phyloP scores from a whole-genome alignment of 2,797 vertebrate species.

The Lagocephalus sceleratus region DNA sequence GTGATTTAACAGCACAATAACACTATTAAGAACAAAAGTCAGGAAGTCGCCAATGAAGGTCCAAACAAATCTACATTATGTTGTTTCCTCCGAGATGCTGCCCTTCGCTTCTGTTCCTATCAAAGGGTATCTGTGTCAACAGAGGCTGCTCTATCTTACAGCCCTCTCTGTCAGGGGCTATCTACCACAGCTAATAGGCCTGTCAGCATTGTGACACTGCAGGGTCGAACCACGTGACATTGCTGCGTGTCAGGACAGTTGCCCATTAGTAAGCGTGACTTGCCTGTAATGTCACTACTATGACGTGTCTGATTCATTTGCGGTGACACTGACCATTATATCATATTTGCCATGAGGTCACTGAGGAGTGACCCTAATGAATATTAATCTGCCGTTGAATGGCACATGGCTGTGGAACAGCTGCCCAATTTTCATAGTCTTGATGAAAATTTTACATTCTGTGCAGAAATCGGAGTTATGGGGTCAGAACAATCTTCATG shows the following conservation, averaged over 20 bases:
- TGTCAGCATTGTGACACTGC: conserved; percentile 56
- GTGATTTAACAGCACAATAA: neutral
- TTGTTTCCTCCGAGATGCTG: conserved; percentile 6
- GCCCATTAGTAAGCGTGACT: conserved; percentile 56
- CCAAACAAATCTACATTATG: conserved; percentile 6
- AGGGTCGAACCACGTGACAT: conserved; percentile 50
- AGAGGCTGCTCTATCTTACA: conserved; percentile 6
- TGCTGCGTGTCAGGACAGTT: conserved; percentile 50
- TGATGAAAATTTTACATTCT: conserved; percentile 13
- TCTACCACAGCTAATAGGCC: conserved; percentile 60
- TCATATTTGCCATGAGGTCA: conserved; percentile 58
- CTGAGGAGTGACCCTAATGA: conserved; percentile 41
- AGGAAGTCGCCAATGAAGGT: conserved; percentile 10
- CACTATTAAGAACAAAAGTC: neutral
- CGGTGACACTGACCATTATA: conserved; percentile 61
- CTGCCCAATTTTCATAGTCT: conserved; percentile 16
- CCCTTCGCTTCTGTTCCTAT: conserved; percentile 33
- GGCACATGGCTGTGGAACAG: conserved; percentile 14
- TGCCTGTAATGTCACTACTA: conserved; percentile 53
- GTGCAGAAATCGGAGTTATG: conserved; percentile 10
- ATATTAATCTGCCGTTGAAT: conserved; percentile 39
- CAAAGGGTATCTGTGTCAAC: conserved; percentile 62
- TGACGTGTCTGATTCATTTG: conserved; percentile 62
- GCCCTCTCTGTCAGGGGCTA: neutral
- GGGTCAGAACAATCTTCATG: conserved; percentile 44